These are phyloP conservation scores for Petaurus breviceps DNA, from an alignment of 2,113 vertebrate genomes.

Conservation along the genomic window DNA sequence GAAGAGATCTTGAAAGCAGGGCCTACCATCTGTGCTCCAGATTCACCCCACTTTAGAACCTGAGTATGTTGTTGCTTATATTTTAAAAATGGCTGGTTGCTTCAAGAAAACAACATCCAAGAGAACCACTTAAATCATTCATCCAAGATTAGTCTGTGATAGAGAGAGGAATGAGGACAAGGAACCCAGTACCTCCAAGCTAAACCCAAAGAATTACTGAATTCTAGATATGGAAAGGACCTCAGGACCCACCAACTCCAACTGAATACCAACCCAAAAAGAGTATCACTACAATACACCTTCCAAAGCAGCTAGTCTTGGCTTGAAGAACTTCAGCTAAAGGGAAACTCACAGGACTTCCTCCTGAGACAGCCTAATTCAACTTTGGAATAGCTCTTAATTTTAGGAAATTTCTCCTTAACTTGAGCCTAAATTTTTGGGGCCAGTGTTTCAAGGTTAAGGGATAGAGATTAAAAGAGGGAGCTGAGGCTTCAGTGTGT, in stretches of 20 bases:
- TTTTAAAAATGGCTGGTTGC: background rate
- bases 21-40: background rate
- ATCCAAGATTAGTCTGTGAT: background rate
- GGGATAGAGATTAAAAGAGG: background rate
- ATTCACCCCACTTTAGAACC: background rate
- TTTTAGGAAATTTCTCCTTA: background rate
- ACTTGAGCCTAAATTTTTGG: background rate
- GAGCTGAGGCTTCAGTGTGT: background rate
- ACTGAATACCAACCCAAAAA: background rate
- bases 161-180: background rate
- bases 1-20: background rate
- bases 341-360: background rate
- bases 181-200: background rate
- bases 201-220: background rate
- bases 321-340: background rate
- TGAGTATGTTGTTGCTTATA: background rate
- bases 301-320: background rate
- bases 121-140: background rate
- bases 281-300: background rate
- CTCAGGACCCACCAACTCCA: background rate
- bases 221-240: background rate
- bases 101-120: background rate
- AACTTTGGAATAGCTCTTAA: background rate
- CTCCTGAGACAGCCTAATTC: background rate
- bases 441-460: background rate